phyloP scores from a whole-genome alignment of 1,140 invertebrate species.

The Drosophila nannoptera region DNA sequence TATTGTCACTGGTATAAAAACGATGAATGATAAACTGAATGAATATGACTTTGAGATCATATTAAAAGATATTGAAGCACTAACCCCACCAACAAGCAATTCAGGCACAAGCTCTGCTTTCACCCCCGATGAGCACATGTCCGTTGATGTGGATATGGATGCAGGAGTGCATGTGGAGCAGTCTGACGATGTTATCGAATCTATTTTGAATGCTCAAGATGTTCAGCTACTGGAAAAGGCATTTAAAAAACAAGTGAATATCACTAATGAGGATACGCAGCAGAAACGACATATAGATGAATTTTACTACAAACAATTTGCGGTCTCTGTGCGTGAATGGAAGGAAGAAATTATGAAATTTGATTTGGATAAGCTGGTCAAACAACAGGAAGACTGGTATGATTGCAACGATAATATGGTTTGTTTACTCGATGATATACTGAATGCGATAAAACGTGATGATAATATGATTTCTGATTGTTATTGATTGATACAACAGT shows the following conservation, averaged over 20 bases:
- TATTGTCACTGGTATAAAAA: conserved; percentile 81
- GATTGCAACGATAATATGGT: conserved; percentile 82
- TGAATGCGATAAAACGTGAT: conserved; percentile 80
- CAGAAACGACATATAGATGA: conserved; percentile 67
- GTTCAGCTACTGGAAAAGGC: conserved; percentile 81
- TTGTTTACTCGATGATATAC: conserved; percentile 84
- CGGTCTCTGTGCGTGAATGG: conserved; percentile 81
- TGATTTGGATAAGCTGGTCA: conserved; percentile 81
- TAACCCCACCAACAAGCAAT: conserved; percentile 26
- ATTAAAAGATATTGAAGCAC: conserved; percentile 47
- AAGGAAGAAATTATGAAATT: conserved; percentile 80
- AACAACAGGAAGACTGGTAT: conserved; percentile 82
- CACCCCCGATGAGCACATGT: conserved; percentile 8
- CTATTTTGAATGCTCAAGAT: conserved; percentile 81
- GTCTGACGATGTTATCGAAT: conserved; percentile 79
- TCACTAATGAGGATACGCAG: conserved; percentile 42
- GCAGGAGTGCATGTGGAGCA: conserved; percentile 36
- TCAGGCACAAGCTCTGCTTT: not conserved
- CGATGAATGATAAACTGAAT: conserved; percentile 80
- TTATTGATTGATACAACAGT: conserved; percentile 79
- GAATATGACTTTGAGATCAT: conserved; percentile 66
- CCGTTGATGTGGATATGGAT: conserved; percentile 10
- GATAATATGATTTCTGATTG: conserved; percentile 83
- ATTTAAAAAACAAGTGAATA: conserved; percentile 79
- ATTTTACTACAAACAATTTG: conserved; percentile 78